phyloP scores from a whole-genome alignment of 2,888 invertebrate species.

The Chrysodeixis includens region DNA sequence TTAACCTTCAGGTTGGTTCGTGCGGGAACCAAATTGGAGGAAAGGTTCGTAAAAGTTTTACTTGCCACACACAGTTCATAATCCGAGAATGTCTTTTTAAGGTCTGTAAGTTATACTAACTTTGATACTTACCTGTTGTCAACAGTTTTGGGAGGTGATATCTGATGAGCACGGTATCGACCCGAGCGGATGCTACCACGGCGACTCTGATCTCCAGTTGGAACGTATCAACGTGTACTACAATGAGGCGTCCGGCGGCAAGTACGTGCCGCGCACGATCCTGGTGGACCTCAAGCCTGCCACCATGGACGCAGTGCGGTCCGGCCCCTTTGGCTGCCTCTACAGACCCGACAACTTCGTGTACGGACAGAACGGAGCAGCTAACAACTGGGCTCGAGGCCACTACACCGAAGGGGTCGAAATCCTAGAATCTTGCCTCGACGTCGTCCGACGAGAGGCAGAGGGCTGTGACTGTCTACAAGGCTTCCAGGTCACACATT shows the following conservation, averaged over 20 bases:
- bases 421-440: conserved; percentile 94
- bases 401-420: conserved; percentile 98
- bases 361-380: conserved; percentile 90
- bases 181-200: conserved; percentile 91
- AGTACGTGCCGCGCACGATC: conserved; percentile 84
- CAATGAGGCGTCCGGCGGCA: conserved; percentile 91
- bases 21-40: conserved; percentile 90
- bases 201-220: conserved; percentile 92
- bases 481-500: conserved; percentile 95
- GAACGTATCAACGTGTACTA: conserved; percentile 94
- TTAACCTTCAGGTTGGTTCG: conserved; percentile 93
- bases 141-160: conserved; percentile 93
- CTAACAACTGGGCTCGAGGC: conserved; percentile 90
- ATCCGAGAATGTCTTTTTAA: neutral
- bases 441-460: conserved; percentile 94
- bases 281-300: conserved; percentile 82
- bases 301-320: conserved; percentile 95
- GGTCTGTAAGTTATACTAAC: no score
- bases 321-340: conserved; percentile 95
- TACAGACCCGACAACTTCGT: conserved; percentile 97
- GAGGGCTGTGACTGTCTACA: conserved; percentile 97
- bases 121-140: no score
- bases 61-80: neutral
- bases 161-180: conserved; percentile 94
- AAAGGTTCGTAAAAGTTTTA: conserved; percentile 81